phyloP scores from a whole-genome alignment of 2,888 invertebrate species.

The Ephialtes manifestator region DNA sequence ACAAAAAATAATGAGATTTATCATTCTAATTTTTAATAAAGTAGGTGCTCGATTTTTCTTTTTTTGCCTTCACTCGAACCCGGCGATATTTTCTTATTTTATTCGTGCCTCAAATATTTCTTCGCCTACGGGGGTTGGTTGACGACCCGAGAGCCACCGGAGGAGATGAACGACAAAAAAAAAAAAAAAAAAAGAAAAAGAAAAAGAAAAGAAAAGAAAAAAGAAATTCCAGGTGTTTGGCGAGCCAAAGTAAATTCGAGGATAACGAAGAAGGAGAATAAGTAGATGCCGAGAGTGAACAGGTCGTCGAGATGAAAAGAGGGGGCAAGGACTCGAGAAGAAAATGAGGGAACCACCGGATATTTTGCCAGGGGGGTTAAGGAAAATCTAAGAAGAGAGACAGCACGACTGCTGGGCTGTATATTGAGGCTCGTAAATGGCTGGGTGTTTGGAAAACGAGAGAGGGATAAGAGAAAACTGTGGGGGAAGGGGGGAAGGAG shows the following conservation, averaged over 20 bases:
- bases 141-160: neutral
- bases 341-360: constrained; percentile 69
- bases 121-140: neutral
- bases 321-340: constrained; percentile 38
- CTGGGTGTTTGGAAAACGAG: constrained; percentile 19
- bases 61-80: neutral
- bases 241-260: constrained; percentile 2
- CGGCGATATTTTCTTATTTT: neutral
- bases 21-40: neutral
- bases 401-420: constrained; percentile 71
- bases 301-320: constrained; percentile 27
- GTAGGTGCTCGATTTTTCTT: neutral
- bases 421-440: constrained; percentile 80
- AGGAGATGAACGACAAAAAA: neutral
- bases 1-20: neutral
- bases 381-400: constrained; percentile 55
- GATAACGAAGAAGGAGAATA: constrained; percentile 29
- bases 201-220: no score
- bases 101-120: neutral
- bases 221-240: neutral
- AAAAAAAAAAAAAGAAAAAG: no score
- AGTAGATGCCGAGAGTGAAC: constrained; percentile 25
- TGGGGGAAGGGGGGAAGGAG: constrained; percentile 31
- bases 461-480: neutral
- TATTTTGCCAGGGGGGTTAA: constrained; percentile 77